Evolutionary conservation across 2,797 vertebrate species (phyloP).

Genomic region (Caiman crocodilus): DNA sequence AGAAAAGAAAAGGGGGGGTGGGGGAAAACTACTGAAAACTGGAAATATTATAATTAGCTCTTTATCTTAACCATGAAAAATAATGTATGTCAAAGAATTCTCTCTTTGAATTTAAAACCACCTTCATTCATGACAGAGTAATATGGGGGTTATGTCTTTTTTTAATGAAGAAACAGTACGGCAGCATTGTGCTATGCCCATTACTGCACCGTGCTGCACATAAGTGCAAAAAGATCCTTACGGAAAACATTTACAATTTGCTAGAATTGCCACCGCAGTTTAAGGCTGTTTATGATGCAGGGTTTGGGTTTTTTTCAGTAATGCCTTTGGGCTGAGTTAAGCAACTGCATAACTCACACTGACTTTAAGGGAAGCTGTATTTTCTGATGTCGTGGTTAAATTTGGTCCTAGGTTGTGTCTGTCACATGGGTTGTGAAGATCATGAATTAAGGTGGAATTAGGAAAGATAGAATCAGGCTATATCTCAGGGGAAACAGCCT

Average conservation of each 20-base stretch:
- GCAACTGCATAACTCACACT: neutral
- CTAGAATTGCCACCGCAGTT: neutral
- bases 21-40: conserved; percentile 29
- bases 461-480: neutral
- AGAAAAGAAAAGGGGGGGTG: neutral
- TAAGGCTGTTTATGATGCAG: neutral
- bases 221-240: neutral
- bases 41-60: conserved; percentile 1
- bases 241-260: neutral
- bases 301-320: neutral
- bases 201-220: neutral
- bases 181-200: neutral
- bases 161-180: neutral
- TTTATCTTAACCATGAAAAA: neutral
- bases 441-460: neutral
- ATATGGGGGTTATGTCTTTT: neutral
- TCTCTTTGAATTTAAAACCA: neutral
- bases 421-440: neutral
- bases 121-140: neutral
- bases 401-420: rapidly evolving
- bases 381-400: rapidly evolving
- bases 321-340: neutral
- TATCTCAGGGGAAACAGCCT: neutral
- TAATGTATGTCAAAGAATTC: neutral
- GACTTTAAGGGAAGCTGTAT: neutral